Evolutionary conservation across 1,140 invertebrate genomes (phyloP).

Genomic region (Thaumatotibia leucotreta): DNA sequence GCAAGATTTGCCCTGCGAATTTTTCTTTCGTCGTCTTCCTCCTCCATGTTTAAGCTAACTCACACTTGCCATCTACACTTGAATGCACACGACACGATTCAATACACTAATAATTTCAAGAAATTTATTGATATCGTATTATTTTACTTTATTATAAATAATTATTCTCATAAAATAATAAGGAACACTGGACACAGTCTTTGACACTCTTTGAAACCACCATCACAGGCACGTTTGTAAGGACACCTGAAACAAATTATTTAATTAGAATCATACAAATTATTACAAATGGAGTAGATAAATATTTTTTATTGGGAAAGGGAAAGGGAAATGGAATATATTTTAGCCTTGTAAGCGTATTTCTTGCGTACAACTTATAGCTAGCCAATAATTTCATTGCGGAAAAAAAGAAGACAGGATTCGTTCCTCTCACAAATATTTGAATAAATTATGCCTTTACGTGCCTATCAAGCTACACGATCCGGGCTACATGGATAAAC

Average conservation of each 20-base stretch:
- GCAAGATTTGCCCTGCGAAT: conserved; percentile 52
- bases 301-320: background rate
- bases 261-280: background rate
- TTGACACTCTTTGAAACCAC: conserved; percentile 68
- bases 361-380: background rate
- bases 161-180: conserved; percentile 51
- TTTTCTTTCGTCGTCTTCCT: conserved; percentile 77
- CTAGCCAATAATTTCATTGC: background rate
- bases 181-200: conserved; percentile 74
- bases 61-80: conserved; percentile 30
- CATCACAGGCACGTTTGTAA: conserved; percentile 42
- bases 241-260: conserved; percentile 65
- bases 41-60: conserved; percentile 71
- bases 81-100: conserved; percentile 46
- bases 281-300: too few relatives aligned
- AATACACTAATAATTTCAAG: conserved; percentile 55
- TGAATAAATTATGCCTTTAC: background rate
- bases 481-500: background rate
- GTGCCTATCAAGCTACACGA: background rate
- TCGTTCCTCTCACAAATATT: background rate
- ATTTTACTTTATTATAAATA: conserved; percentile 45
- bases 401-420: background rate
- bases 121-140: conserved; percentile 57
- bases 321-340: background rate
- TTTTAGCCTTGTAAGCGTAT: background rate